Evolutionary conservation across 2,113 vertebrate genomes (phyloP), one percentile per base, ranked within the genome.

Genomic region (Trochalopteron elliotii): DNA sequence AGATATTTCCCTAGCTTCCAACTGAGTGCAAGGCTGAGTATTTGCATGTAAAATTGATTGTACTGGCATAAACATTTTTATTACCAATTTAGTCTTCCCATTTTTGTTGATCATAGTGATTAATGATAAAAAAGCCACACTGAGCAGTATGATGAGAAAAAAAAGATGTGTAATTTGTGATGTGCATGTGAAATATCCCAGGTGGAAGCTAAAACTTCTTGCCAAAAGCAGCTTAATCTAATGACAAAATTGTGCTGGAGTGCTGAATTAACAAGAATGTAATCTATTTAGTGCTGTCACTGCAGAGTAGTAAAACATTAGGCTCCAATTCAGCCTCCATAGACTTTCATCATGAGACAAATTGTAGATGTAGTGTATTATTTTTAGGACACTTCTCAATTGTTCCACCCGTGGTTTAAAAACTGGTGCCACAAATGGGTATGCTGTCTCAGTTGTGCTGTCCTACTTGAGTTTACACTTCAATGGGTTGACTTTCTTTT

Each of bases 211-310:
- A 49, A 77, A 91, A 53, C 10, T 87, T 94, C 55, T 85, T 90
- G 65, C 89, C 89, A 88, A 89, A 90, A 83, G 7, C 40, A 92
- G 24, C 78, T 69, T 44, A 52, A 4, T 57, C 37, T 89, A 90
- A 94, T 42, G 72, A 78, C 23, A 87, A 89, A 90, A 83, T 89
- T 89, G 31, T 86, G 28, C 55, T 88, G 57, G 59, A 88, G 19
- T 83, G 50, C n/a, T 86, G 76, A 95, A 92, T 88, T 90, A 92
- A 88, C 57, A 92, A 68, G 75, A 83, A 91, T 72, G n/a, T 76
- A 83, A 89, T 83, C 25, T 83, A 72, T 88, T 92, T 90, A 94
- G 18, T 80, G 50, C 33, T 96, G 55, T 57, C 76, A 89, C 68
- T 77, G 30, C n/a, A 81, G 31, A 69, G 31, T 11, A 88, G 40